Base-by-base conservation (phyloP, 2,888 invertebrate genomes). In the Seira ritae region DNA sequence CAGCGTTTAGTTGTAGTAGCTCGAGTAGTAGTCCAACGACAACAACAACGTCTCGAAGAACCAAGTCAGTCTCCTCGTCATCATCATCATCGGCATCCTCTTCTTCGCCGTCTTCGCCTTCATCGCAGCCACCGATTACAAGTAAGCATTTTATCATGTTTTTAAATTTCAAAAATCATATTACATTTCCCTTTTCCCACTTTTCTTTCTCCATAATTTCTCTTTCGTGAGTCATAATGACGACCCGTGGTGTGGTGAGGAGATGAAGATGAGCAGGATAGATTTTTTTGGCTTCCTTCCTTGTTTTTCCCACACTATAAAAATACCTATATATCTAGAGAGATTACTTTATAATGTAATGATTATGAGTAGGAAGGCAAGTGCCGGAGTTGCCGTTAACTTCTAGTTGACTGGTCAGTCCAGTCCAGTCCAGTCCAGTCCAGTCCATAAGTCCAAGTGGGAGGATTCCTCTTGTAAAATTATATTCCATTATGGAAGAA, bases 1-100 rank as follows among this genome's bases (percentile, higher is more conserved):
- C 67, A n/a, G n/a, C n/a, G n/a, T n/a, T n/a, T n/a, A n/a, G n/a
- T 1, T 31, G 65, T 20, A 73, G 72, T 42, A 71, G 65, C 22
- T 55, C 50, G 24, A 70, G 50, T 50, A 42, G 77, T 24, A 77
- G 69, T 23, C 23, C 65, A 17, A 70, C 67, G 42, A 60, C 62
- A 23, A 71, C n/a, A n/a, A n/a, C n/a, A n/a, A n/a, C 42, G 17
- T 55, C 73, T 19, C 19, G 81, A 66, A 73, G 77, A 72, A 82
- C 71, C 60, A 77, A 82, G 77, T 82, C 82, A 77, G 82, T 82
- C 12, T 78, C 78, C 37, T 73, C 83, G 23, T 78, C 84, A 12
- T 71, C 80, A 19, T 71, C 85, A 0, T 72, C 82, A 68, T 72
- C 79, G 23, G 76, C 78, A 0, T 72, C 82, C 62, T 72, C 79